phyloP scores from a whole-genome alignment of 2,797 vertebrate genomes.

The Macropus fuliginosus region DNA sequence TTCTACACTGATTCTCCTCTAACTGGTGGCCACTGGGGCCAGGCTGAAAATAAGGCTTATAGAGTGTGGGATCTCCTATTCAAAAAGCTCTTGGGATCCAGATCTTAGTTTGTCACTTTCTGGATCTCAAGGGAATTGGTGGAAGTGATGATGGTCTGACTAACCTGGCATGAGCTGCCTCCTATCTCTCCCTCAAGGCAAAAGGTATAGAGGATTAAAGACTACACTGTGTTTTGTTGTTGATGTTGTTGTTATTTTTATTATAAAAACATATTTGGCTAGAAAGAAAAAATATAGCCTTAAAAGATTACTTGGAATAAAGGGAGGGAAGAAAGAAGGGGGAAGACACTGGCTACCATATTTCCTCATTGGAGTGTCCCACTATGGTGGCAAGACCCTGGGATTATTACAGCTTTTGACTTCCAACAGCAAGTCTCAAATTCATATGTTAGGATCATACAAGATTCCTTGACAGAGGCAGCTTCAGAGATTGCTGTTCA shows the following conservation, averaged over 20 bases:
- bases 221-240: not conserved
- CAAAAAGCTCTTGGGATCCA: not conserved
- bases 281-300: not conserved
- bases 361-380: not conserved
- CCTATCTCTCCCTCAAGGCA: not conserved
- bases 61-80: not conserved
- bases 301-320: not conserved
- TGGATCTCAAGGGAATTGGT: not conserved
- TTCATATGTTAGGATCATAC: not conserved
- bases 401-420: not conserved
- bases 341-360: not conserved
- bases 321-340: too few relatives aligned
- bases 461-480: not conserved
- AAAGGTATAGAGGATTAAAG: not conserved
- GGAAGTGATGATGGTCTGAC: not conserved
- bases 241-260: not conserved
- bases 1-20: not conserved
- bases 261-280: not conserved
- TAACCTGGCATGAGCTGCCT: not conserved
- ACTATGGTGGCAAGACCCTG: not conserved
- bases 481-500: not conserved
- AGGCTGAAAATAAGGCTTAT: not conserved
- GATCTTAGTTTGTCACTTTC: not conserved
- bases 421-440: not conserved
- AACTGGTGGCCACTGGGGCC: not conserved